Conservation (phyloP, 1,140 invertebrate species). For the Ceratosolen fusciceps region DNA sequence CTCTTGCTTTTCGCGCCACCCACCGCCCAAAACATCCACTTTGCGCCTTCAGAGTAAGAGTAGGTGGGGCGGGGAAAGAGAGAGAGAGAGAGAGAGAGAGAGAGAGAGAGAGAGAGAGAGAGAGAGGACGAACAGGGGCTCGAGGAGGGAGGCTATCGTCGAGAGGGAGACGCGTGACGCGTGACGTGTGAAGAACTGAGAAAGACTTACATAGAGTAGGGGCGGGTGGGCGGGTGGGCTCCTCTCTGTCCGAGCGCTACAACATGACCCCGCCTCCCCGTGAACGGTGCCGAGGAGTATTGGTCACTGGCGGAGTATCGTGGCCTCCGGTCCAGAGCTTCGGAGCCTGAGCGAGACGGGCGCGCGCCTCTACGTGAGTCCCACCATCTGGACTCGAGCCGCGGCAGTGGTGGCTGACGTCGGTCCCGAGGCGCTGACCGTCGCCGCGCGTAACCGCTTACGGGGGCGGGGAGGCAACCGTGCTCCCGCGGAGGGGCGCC, state of each 20-base stretch:
- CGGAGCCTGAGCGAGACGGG: slow-evolving; percentile 13
- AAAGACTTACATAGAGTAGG: not conserved
- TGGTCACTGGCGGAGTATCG: slow-evolving; percentile 19
- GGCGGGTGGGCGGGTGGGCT: not conserved
- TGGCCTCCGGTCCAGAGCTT: slow-evolving; percentile 2
- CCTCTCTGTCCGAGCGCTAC: not conserved
- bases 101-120: not conserved
- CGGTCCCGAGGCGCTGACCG: not conserved
- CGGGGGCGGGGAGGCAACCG: too few species aligned
- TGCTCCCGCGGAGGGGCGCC: not conserved
- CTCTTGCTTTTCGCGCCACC: not conserved
- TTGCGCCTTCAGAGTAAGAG: not conserved
- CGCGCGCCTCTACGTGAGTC: not conserved
- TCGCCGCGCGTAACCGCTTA: too few species aligned
- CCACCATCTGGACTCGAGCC: not conserved
- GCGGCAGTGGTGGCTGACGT: not conserved
- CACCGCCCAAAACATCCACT: not conserved
- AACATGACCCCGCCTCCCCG: too few species aligned
- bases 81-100: not conserved
- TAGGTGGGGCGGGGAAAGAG: not conserved
- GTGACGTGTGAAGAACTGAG: too few species aligned
- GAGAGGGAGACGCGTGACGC: too few species aligned
- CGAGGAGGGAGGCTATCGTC: not conserved
- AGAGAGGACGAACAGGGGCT: not conserved
- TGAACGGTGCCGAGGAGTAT: not conserved